Evolutionary conservation across 2,888 invertebrate genomes (phyloP), one percentile per base, ranked within the genome.

Genomic region (Allygus modestus): DNA sequence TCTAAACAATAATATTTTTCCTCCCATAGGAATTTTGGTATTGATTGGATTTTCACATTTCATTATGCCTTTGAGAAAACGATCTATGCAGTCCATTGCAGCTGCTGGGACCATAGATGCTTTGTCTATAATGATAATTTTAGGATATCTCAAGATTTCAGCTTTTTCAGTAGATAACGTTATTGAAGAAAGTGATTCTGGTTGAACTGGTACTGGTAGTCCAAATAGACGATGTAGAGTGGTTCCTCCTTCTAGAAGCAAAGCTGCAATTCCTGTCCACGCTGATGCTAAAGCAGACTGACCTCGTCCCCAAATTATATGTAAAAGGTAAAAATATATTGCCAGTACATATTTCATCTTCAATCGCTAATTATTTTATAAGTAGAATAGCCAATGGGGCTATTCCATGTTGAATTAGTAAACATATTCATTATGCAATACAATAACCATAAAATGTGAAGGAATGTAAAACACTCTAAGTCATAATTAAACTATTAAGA

Each of bases 141-240:
- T 17, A 11, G n/a, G 41, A 28, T 85, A 58, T 2, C 71, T 31
- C 20, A 85, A 41, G 20, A 11, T 75, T 37, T 2, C 20, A 31
- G 51, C 28, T 79, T 46, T 79, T 54, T 54, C 54, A 20, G 54
- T 54, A 12, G n/a, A 20, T 20, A 54, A 54, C 54, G 2, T 54
- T 20, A 20, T 54, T 54, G 54, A 54, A 54, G 54, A 20, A 61
- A 4, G 5, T 37, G 37, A 37, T 37, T 33, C 12, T 15, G 26
- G 37, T 12, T 61, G 79, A 31, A 79, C 41, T 12, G 71, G 51
- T 33, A 82, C 41, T 11, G 85, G 75, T 5, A 84, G 58, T 0
- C 82, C 85, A 33, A 85, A 85, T 23, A 82, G n/a, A 23, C 54
- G n/a, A 17, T 82, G 85, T 2, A 41, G 69, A 12, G 84, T 84